Base-by-base conservation (phyloP, 2,113 vertebrate genomes). In the Hipposideros armiger region DNA sequence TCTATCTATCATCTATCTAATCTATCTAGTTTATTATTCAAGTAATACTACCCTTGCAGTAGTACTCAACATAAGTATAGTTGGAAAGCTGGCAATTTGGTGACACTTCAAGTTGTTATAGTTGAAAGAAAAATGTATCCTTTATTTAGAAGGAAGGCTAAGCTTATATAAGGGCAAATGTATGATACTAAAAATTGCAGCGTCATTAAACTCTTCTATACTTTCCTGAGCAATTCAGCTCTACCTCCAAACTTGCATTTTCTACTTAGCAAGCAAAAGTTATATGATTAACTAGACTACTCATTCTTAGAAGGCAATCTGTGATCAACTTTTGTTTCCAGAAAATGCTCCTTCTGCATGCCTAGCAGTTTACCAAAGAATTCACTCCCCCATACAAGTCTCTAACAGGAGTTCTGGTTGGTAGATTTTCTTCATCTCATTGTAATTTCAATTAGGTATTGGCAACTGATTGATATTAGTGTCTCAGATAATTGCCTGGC, bases 181-280 rank as follows among this genome's bases (percentile, higher is more conserved):
- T 4, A 45, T 76, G 24, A 20, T 19, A 40, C 22, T 58, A 77
- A 92, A 64, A 60, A 76, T 11, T 9, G 16, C 2, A 92, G 58
- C 20, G 67, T 32, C 17, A 14, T 81, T 52, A 77, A 70, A 10
- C 13, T 78, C 28, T 56, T 96, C 28, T 83, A 30, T 80, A 40
- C 30, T 47, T 67, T 77, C 60, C 32, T 77, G 15, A 95, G 42
- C 72, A 95, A 90, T 92, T 92, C 87, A 81, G 69, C 90, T 96
- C 90, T 94, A 58, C 60, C 84, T 95, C 70, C 2, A 90, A 90
- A 94, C 45, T 96, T 96, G 84, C 73, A 93, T 92, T 91, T 93
- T 11, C 47, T 83, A n/a, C 28, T 80, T 19, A 78, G n/a, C 7
- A 88, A 91, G 22, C 80, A 69, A 81, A 93, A 85, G 20, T 74